These are phyloP conservation scores for Ceryle rudis DNA, from an alignment of 2,797 vertebrate genomes.

Conservation along the genomic window DNA sequence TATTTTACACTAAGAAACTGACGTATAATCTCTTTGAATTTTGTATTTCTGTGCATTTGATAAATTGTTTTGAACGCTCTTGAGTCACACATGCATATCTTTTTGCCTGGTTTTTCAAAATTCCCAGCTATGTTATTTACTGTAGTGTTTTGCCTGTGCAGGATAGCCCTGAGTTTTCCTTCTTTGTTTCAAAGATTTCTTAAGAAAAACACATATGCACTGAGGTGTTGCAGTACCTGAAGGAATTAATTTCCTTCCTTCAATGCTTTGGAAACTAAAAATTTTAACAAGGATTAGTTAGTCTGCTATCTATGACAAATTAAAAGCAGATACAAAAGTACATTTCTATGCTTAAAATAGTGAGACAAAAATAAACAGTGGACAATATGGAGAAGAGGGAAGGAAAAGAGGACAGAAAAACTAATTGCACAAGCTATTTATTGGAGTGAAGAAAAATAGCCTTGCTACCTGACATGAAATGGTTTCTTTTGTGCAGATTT, in stretches of 20 bases:
- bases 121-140: neutral
- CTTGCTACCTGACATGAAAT: conserved; percentile 45
- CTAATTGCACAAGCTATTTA: conserved; percentile 25
- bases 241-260: neutral
- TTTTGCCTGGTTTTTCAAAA: conserved; percentile 11
- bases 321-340: conserved; percentile 3
- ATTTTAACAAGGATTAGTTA: neutral
- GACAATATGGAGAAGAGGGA: neutral
- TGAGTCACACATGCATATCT: conserved; percentile 34
- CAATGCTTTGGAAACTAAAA: neutral
- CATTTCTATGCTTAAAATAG: neutral
- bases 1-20: conserved; percentile 58
- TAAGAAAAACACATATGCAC: neutral
- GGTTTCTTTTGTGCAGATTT: conserved; percentile 55
- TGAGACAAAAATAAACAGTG: neutral
- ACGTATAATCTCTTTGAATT: conserved; percentile 59
- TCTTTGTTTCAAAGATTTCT: neutral
- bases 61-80: conserved; percentile 65
- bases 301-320: neutral
- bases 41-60: conserved; percentile 63
- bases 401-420: neutral
- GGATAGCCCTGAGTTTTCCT: neutral
- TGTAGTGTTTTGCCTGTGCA: neutral
- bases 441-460: conserved; percentile 59
- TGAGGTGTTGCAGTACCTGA: neutral